Evolutionary conservation across 2,797 vertebrate species (phyloP).

Genomic region (Sebastiscus albofasciatus): DNA sequence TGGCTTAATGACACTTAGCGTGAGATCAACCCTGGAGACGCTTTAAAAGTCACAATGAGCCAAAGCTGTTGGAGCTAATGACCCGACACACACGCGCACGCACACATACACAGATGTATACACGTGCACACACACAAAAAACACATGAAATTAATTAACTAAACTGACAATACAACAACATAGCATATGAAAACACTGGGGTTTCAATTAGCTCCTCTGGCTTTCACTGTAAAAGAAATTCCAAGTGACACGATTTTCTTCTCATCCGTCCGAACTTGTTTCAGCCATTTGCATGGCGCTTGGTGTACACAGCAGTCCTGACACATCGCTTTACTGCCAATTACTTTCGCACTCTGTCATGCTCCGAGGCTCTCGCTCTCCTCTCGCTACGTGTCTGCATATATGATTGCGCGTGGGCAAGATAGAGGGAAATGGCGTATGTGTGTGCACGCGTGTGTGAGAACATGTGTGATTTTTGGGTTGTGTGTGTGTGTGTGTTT

Average conservation of each 20-base stretch:
- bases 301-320: slow-evolving; percentile 23
- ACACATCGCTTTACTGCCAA: slow-evolving; percentile 64
- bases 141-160: slow-evolving; percentile 35
- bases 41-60: slow-evolving; percentile 67
- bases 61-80: slow-evolving; percentile 70
- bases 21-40: slow-evolving; percentile 65
- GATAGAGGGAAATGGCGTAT: not conserved
- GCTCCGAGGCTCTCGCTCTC: slow-evolving; percentile 19
- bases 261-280: slow-evolving; percentile 17
- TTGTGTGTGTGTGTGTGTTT: not conserved
- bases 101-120: not conserved
- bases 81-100: slow-evolving; percentile 17
- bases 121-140: slow-evolving; percentile 5
- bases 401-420: slow-evolving; percentile 14
- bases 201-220: slow-evolving; percentile 15
- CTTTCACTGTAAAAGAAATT: slow-evolving; percentile 8
- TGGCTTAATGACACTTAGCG: slow-evolving; percentile 67
- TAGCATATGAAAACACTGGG: slow-evolving; percentile 13
- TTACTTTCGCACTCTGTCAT: slow-evolving; percentile 53
- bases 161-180: slow-evolving; percentile 26
- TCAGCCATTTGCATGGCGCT: slow-evolving; percentile 9
- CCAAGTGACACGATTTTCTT: not conserved
- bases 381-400: slow-evolving; percentile 16
- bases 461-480: not conserved
- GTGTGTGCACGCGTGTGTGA: not conserved